These are phyloP conservation scores for Eonycteris spelaea DNA, from an alignment of 2,113 vertebrate genomes.

Conservation along the genomic window DNA sequence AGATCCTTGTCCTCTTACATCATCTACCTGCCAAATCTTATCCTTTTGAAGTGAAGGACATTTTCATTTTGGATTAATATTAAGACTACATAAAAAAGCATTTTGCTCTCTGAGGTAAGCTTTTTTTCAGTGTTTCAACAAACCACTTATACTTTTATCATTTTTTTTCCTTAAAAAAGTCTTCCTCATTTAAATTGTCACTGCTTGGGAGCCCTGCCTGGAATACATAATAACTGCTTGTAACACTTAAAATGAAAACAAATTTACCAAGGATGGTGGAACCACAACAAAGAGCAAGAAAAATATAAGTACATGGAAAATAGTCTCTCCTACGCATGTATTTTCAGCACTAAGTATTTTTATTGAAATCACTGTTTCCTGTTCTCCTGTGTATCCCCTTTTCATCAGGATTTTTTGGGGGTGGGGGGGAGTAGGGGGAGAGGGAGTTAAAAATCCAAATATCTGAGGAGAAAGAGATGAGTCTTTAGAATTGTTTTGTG, in stretches of 20 bases:
- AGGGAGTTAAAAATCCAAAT: not conserved
- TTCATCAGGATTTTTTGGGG: not conserved
- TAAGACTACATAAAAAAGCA: conserved; percentile 72
- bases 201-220: conserved; percentile 79
- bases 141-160: conserved; percentile 80
- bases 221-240: conserved; percentile 82
- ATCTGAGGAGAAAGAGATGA: not conserved
- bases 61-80: conserved; percentile 76
- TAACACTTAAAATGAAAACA: conserved; percentile 83
- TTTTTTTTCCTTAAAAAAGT: conserved; percentile 65
- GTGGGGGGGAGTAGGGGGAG: too few relatives aligned
- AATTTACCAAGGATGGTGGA: conserved; percentile 70
- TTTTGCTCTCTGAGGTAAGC: conserved; percentile 60
- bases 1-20: not conserved
- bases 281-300: conserved; percentile 72
- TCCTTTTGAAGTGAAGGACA: conserved; percentile 52
- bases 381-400: conserved; percentile 13
- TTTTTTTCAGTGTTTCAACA: conserved; percentile 77
- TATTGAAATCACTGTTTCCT: conserved; percentile 49
- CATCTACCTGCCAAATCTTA: conserved; percentile 66
- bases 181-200: conserved; percentile 82
- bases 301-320: conserved; percentile 67
- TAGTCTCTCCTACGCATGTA: conserved; percentile 59
- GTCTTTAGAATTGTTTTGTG: not conserved
- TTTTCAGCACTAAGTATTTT: conserved; percentile 66